A percentile compares a stretch with the other conserved stretches of the same genome.
phyloP scores from a whole-genome alignment of 2,888 invertebrate species.

The Osmoderma eremita region DNA sequence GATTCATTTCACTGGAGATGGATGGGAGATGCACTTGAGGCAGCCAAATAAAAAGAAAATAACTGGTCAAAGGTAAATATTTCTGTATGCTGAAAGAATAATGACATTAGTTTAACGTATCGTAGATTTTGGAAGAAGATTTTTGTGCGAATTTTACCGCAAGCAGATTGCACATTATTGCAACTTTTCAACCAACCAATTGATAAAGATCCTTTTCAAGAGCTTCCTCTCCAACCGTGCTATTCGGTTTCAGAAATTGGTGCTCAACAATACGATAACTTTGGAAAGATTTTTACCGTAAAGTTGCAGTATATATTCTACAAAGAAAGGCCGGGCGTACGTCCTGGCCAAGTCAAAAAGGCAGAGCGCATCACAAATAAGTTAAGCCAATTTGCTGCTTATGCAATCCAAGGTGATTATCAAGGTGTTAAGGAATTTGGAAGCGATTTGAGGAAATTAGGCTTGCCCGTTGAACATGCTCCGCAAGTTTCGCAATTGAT shows the following conservation, averaged over 20 bases:
- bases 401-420: constrained; percentile 93
- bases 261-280: constrained; percentile 98
- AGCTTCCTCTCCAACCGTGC: constrained; percentile 91
- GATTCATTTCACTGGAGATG: constrained; percentile 78
- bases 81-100: background rate
- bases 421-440: constrained; percentile 94
- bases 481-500: constrained; percentile 96
- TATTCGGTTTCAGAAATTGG: constrained; percentile 95
- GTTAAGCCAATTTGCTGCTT: constrained; percentile 91
- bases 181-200: constrained; percentile 84
- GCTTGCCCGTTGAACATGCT: constrained; percentile 96
- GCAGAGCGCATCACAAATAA: constrained; percentile 92
- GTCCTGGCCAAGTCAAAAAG: constrained; percentile 94
- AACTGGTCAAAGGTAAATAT: constrained; percentile 78
- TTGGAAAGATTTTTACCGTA: constrained; percentile 98
- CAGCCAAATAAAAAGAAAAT: constrained; percentile 98
- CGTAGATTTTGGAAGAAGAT: constrained; percentile 96
- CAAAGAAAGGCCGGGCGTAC: constrained; percentile 95
- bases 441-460: constrained; percentile 90
- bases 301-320: constrained; percentile 97
- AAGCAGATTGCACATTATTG: constrained; percentile 85
- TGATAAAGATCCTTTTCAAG: constrained; percentile 94
- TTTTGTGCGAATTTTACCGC: constrained; percentile 81
- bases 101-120: constrained; percentile 26
- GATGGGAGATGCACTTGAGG: constrained; percentile 96